These are phyloP conservation scores for Alca torda DNA, from an alignment of 2,797 vertebrate genomes.

Conservation along the genomic window DNA sequence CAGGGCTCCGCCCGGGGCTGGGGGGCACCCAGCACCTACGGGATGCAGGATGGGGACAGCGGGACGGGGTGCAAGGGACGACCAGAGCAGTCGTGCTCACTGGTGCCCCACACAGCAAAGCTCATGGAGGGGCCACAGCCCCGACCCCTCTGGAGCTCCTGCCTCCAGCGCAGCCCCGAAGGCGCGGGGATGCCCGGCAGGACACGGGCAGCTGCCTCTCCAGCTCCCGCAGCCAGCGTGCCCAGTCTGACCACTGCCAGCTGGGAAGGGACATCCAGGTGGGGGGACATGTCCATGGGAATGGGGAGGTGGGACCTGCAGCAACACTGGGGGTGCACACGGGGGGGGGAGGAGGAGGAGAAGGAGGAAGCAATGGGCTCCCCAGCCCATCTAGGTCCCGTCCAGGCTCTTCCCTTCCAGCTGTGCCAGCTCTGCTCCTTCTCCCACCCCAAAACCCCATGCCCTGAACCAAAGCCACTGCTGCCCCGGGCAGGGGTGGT, in stretches of 20 bases:
- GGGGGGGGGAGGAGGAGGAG: not conserved
- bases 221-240: not conserved
- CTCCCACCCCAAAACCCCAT: not conserved
- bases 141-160: fast-evolving
- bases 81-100: not conserved
- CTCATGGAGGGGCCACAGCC: not conserved
- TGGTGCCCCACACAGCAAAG: not conserved
- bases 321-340: not conserved
- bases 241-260: not conserved
- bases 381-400: not conserved
- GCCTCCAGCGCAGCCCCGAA: not conserved
- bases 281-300: fast-evolving
- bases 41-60: not conserved
- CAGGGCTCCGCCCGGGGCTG: not conserved
- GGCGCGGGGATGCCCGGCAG: fast-evolving
- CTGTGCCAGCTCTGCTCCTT: not conserved
- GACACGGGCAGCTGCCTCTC: not conserved
- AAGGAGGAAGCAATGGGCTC: not conserved
- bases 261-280: not conserved
- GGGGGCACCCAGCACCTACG: not conserved
- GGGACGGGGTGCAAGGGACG: fast-evolving
- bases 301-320: not conserved
- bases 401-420: not conserved
- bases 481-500: not conserved
- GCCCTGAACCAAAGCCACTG: not conserved